Evolutionary conservation across 2,113 vertebrate species (phyloP).

Genomic region (Microtus oregoni): DNA sequence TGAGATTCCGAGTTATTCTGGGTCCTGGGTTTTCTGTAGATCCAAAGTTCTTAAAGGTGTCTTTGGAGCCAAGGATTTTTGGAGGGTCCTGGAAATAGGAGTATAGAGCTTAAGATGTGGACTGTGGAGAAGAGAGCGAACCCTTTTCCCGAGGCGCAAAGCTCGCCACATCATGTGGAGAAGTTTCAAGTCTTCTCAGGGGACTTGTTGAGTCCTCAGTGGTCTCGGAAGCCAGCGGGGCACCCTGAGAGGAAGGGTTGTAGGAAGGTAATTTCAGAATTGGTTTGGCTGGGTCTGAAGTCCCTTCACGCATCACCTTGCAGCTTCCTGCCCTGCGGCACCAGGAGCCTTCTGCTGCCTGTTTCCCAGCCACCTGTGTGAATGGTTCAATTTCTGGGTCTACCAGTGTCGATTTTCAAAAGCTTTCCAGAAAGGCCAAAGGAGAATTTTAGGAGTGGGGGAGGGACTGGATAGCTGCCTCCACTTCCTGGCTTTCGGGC

Average conservation of each 20-base stretch:
- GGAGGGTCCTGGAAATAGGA: not conserved
- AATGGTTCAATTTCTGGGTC: not conserved
- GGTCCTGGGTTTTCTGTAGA: conserved; percentile 6
- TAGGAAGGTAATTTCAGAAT: not conserved
- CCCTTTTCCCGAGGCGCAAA: not conserved
- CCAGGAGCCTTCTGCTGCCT: not conserved
- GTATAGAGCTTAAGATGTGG: not conserved
- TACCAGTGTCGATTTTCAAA: conserved; percentile 15
- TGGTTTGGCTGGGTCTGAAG: not conserved
- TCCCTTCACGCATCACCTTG: not conserved
- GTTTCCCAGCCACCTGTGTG: conserved; percentile 39
- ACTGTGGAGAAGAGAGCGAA: not conserved
- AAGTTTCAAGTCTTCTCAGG: not conserved
- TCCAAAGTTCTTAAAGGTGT: not conserved
- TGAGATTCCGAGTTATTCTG: not conserved
- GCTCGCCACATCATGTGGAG: not conserved
- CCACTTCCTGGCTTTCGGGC: conserved; percentile 75
- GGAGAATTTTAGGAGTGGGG: conserved; percentile 22
- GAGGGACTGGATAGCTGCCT: conserved; percentile 50
- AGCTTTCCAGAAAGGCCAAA: conserved; percentile 39
- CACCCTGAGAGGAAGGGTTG: not conserved
- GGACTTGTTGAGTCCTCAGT: not conserved
- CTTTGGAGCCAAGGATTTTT: not conserved
- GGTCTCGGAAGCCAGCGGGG: not conserved
- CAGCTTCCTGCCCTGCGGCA: conserved; percentile 9